phyloP scores from a whole-genome alignment of 2,113 vertebrate species.

The Nesospiza acunhae region DNA sequence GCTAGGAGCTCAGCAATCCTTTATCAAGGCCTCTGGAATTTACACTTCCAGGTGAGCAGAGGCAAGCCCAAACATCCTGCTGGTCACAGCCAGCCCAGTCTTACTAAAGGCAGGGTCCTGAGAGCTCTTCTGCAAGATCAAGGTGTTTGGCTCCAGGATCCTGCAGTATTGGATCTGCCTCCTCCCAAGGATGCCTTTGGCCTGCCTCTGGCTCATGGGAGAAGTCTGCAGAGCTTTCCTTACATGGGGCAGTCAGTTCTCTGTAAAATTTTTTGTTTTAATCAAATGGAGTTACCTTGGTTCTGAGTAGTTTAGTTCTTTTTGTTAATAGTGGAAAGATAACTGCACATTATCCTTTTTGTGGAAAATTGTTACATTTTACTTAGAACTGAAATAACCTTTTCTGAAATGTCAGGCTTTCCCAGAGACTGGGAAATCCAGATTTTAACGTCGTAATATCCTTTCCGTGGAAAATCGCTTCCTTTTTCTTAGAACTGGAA shows the following conservation, averaged over 20 bases:
- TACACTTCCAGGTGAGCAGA: background rate
- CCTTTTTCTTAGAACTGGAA: background rate
- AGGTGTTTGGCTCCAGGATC: background rate
- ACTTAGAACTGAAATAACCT: background rate
- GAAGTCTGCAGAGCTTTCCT: background rate
- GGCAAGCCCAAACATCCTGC: background rate
- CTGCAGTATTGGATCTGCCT: background rate
- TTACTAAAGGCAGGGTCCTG: background rate
- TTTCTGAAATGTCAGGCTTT: constrained; percentile 5
- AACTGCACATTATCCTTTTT: background rate
- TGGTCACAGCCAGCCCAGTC: background rate
- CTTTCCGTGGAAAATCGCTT: background rate
- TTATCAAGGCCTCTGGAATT: background rate
- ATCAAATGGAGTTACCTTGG: background rate
- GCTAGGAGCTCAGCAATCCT: background rate
- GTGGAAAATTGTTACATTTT: background rate
- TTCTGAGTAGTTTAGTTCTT: background rate
- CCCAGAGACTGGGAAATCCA: background rate
- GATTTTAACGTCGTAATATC: background rate
- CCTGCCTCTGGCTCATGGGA: background rate
- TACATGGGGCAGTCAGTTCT: background rate
- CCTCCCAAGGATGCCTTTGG: background rate
- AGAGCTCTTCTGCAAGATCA: background rate
- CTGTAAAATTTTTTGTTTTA: background rate
- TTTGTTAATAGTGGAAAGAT: background rate